Conservation (phyloP, 2,113 vertebrate species). For the Variabilichromis moorii region DNA sequence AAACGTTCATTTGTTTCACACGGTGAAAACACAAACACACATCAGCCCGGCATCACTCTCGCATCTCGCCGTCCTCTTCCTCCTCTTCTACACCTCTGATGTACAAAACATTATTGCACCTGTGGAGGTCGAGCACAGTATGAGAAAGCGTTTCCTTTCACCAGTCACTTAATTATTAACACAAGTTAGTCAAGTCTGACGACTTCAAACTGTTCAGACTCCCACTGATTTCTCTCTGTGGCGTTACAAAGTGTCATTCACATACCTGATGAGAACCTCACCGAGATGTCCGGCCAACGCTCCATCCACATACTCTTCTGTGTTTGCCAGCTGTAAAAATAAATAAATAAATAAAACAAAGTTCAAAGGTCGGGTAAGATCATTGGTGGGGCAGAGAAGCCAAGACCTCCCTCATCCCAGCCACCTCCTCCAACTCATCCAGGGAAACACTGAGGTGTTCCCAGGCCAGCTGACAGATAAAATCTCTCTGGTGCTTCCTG, state of each 20-base stretch:
- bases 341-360: not conserved
- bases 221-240: not conserved
- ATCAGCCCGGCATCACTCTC: constrained; percentile 74
- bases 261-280: constrained; percentile 95
- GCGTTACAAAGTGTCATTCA: not conserved
- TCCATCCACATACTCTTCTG: constrained; percentile 97
- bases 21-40: constrained; percentile 55
- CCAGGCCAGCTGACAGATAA: not conserved
- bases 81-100: constrained; percentile 98
- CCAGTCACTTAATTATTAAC: not conserved
- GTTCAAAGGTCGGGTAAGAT: not conserved
- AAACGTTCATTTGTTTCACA: constrained; percentile 43
- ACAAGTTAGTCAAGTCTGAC: not conserved
- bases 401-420: not conserved
- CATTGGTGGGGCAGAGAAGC: not conserved
- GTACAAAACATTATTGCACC: constrained; percentile 98
- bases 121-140: constrained; percentile 46
- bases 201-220: not conserved
- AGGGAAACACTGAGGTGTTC: not conserved
- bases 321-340: constrained; percentile 85
- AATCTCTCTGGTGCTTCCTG: not conserved
- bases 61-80: constrained; percentile 98
- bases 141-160: not conserved
- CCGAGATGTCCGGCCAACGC: constrained; percentile 94
- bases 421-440: not conserved